Evolutionary conservation across 2,888 invertebrate genomes (phyloP).

Genomic region (Digitonthophagus gazella): DNA sequence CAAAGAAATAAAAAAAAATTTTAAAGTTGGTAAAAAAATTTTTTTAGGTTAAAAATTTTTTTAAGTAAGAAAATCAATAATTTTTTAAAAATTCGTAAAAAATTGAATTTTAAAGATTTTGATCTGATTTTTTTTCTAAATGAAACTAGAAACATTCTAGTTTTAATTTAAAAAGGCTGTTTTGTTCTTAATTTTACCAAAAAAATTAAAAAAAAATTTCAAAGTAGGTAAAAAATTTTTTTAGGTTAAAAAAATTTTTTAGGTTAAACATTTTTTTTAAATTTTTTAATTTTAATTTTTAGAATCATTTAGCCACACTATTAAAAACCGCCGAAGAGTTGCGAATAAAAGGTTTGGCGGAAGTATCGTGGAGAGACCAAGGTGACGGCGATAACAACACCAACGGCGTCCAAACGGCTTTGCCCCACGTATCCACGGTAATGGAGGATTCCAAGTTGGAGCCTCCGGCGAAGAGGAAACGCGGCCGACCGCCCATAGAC

Average conservation of each 20-base stretch:
- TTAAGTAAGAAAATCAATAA: too few relatives aligned
- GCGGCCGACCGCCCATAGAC: conserved; percentile 68
- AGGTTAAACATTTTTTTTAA: neutral
- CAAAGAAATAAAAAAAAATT: too few relatives aligned
- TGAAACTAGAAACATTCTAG: too few relatives aligned
- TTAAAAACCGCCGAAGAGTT: conserved; percentile 90
- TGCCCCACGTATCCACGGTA: conserved; percentile 50
- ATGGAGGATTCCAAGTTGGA: conserved; percentile 41
- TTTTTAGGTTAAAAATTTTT: too few relatives aligned
- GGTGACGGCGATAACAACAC: conserved; percentile 41
- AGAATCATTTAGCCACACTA: conserved; percentile 84
- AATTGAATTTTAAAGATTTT: too few relatives aligned
- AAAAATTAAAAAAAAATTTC: too few relatives aligned
- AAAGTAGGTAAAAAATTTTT: too few relatives aligned
- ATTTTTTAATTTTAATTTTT: conserved; percentile 39
- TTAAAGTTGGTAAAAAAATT: too few relatives aligned
- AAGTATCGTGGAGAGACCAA: conserved; percentile 80
- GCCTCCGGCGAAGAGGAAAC: conserved; percentile 59
- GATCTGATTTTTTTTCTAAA: too few relatives aligned
- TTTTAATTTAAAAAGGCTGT: too few relatives aligned
- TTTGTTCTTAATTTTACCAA: too few relatives aligned
- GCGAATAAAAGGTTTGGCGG: conserved; percentile 86
- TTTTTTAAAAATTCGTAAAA: too few relatives aligned
- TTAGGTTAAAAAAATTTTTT: neutral
- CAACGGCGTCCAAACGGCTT: conserved; percentile 43